Evolutionary conservation across 2,888 invertebrate species (phyloP).

Genomic region (Agrilus cyanescens): DNA sequence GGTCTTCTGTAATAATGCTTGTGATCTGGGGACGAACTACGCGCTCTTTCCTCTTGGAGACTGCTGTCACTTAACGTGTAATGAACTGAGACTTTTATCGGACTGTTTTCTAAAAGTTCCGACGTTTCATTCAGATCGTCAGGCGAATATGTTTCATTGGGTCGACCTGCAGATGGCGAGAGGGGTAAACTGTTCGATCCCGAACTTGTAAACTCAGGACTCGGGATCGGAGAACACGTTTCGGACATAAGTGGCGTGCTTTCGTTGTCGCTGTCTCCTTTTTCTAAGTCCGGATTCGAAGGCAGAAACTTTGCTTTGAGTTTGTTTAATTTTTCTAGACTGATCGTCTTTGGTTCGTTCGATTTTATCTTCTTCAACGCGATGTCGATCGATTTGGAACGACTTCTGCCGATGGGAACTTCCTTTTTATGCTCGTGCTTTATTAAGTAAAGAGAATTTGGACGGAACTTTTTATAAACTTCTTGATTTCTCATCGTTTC

Average conservation of each 20-base stretch:
- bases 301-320: conserved; percentile 32
- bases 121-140: too few species aligned
- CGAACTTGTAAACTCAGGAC: conserved; percentile 23
- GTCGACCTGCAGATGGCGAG: conserved; percentile 15
- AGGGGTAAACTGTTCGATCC: conserved; percentile 23
- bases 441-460: conserved; percentile 23
- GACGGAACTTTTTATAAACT: conserved; percentile 23
- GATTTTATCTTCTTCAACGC: conserved; percentile 16
- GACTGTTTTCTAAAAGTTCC: conserved; percentile 7
- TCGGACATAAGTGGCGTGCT: conserved; percentile 53
- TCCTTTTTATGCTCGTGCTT: conserved; percentile 20
- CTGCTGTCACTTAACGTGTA: conserved; percentile 6
- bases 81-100: conserved; percentile 5
- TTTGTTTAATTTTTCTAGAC: conserved; percentile 27
- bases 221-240: conserved; percentile 26
- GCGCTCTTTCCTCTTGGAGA: conserved; percentile 4
- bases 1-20: conserved; percentile 11
- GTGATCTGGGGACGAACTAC: conserved; percentile 3
- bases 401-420: conserved; percentile 17
- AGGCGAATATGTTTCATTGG: not conserved
- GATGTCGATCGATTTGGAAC: conserved; percentile 30
- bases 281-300: conserved; percentile 30
- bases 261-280: conserved; percentile 47
- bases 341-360: conserved; percentile 21
- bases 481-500: conserved; percentile 17